Conservation (phyloP, 2,888 invertebrate genomes). For the Salpingus planirostris region DNA sequence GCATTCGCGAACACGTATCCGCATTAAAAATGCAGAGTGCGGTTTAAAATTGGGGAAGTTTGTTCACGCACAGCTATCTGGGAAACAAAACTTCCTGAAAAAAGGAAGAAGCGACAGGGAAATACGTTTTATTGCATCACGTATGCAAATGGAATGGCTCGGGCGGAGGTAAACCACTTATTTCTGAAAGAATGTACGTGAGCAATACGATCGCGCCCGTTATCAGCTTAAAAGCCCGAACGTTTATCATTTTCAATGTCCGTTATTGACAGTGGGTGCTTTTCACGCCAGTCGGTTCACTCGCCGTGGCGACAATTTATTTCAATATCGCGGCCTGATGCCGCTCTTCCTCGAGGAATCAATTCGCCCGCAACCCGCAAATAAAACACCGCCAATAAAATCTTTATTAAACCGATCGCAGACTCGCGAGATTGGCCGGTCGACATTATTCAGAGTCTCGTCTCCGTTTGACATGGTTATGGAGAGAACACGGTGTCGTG, state of each 20-base stretch:
- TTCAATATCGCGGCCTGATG: no score
- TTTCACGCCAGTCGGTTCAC: no score
- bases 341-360: no score
- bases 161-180: conserved; percentile 16
- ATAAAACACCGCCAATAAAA: no score
- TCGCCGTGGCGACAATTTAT: conserved; percentile 14
- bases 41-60: conserved; percentile 13
- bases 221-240: conserved; percentile 13
- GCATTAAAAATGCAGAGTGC: conserved; percentile 16
- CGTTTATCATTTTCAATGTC: conserved; percentile 14
- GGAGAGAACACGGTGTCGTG: no score
- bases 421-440: no score
- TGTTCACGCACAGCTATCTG: conserved; percentile 12
- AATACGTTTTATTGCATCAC: conserved; percentile 18
- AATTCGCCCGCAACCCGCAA: no score
- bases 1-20: conserved; percentile 12
- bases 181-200: conserved; percentile 15
- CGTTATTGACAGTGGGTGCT: conserved; percentile 12
- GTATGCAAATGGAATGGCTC: conserved; percentile 16
- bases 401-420: no score
- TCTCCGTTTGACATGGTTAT: no score
- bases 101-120: conserved; percentile 11
- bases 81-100: conserved; percentile 15
- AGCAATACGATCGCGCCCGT: conserved; percentile 12
- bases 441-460: no score